Percentiles rank a stretch among this genome's conserved stretches.
Evolutionary conservation across 2,113 vertebrate species (phyloP).

Genomic region (Tichodroma muraria): DNA sequence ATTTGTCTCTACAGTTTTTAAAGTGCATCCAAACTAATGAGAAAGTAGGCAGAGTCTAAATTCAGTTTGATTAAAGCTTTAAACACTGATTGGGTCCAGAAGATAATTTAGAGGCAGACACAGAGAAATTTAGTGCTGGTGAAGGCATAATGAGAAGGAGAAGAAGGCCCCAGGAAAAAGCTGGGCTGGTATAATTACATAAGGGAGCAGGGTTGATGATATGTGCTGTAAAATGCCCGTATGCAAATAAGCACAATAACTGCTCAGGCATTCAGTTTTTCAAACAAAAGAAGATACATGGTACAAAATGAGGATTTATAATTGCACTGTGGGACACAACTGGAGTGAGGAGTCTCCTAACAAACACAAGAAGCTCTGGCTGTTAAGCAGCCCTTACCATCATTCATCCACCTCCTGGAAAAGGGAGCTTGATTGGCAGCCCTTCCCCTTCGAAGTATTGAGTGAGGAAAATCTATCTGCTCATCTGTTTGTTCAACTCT

Average conservation of each 20-base stretch:
- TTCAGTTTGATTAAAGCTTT: slow-evolving; percentile 23
- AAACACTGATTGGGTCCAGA: neutral
- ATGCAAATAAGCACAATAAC: neutral
- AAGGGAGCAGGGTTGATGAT: neutral
- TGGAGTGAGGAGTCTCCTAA: neutral
- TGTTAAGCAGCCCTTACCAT: neutral
- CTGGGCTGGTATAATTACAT: neutral
- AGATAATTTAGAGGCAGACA: neutral
- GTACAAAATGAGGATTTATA: neutral
- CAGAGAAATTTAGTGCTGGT: neutral
- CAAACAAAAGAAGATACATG: neutral
- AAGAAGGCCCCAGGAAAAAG: neutral
- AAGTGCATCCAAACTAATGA: neutral
- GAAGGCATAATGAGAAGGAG: neutral
- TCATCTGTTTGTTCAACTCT: neutral
- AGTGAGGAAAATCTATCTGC: neutral
- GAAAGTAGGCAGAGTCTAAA: neutral
- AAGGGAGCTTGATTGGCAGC: neutral
- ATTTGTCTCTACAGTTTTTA: neutral
- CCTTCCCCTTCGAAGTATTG: neutral
- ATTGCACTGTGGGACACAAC: neutral
- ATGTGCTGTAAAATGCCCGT: neutral
- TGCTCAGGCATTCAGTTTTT: neutral
- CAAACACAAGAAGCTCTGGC: neutral
- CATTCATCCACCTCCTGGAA: neutral